Conservation (phyloP, 2,888 invertebrate species). For the Acrobasis repandana region DNA sequence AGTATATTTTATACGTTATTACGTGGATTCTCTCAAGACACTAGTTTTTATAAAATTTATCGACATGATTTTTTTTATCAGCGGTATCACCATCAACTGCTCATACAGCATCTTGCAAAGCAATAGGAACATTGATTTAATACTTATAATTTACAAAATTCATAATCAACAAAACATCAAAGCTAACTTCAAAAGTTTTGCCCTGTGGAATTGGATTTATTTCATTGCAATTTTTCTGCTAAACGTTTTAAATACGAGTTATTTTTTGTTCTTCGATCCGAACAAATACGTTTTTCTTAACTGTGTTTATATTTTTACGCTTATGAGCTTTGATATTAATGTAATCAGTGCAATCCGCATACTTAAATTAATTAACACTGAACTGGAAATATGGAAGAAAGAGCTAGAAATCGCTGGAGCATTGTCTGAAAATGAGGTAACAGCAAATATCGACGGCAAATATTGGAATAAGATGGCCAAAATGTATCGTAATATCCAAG, state of each 20-base stretch:
- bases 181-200: background rate
- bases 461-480: background rate
- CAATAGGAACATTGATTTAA: background rate
- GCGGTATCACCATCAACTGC: background rate
- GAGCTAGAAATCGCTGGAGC: background rate
- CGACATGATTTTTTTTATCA: background rate
- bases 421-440: background rate
- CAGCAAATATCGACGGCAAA: background rate
- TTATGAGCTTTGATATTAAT: slow-evolving; percentile 2
- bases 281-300: too few relatives aligned
- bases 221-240: background rate
- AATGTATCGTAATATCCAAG: slow-evolving; percentile 1
- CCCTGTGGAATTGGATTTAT: slow-evolving; percentile 5
- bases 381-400: background rate
- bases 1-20: background rate
- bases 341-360: slow-evolving; percentile 4
- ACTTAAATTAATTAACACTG: background rate
- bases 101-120: background rate
- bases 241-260: background rate
- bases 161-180: background rate
- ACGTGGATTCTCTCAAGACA: background rate
- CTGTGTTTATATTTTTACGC: background rate
- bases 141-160: background rate
- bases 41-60: background rate
- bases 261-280: background rate